Evolutionary conservation across 2,888 invertebrate genomes (phyloP), one percentile per base, ranked within the genome.

Genomic region (Octodonta nipae): DNA sequence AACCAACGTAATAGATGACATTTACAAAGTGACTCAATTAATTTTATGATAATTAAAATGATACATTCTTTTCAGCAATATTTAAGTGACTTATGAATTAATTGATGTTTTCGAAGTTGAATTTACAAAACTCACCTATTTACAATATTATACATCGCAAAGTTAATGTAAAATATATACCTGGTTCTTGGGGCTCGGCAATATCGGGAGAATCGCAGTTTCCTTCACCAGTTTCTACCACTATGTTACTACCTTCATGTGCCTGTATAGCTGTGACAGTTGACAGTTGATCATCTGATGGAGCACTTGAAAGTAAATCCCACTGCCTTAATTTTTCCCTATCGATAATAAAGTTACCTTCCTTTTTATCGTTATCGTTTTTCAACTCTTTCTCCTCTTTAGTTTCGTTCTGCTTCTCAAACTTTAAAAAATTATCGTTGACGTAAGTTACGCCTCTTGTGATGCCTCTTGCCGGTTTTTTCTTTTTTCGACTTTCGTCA

Each of bases 321-420:
- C 86, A 86, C 55, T 86, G 86, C 32, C 86, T 71, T 47, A 86
- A 70, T 47, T 81, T 85, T 64, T 86, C 86, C 49, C 86, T 74
- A 65, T 86, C 86, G 50, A 85, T 75, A 59, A 55, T 54, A 46
- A 61, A 62, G 47, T 50, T 56, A 34, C 48, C 49, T 42, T 55
- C 53, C 42, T 53, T 51, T 42, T 42, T 56, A 48, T 56, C 46
- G 6, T 49, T 52, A 48, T 43, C 60, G 26, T 32, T 69, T 30
- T 67, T 68, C 48, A 65, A 66, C 37, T 66, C 66, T 33, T 66
- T 70, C 43, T 68, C 68, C 20, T 52, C 49, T 26, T 55, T 55
- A 24, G 52, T 51, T 15, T 51, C 54, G 34, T 54, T 51, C 41
- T 46, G 45, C 29, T 57, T 60, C 25, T 49, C 49, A 25, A 71